phyloP scores from a whole-genome alignment of 2,888 invertebrate species.

The Leistus spinibarbis region DNA sequence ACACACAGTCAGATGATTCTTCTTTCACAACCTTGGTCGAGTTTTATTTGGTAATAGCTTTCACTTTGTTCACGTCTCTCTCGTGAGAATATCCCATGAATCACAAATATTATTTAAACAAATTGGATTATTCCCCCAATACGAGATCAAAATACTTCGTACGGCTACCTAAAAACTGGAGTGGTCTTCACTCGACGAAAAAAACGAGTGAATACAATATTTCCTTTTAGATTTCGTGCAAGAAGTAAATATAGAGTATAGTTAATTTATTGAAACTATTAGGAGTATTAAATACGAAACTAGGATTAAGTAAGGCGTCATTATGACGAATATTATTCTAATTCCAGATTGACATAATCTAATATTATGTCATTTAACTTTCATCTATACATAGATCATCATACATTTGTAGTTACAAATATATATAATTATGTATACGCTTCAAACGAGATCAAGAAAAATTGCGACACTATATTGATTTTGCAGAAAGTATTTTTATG shows the following conservation, averaged over 20 bases:
- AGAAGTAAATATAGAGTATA: no score
- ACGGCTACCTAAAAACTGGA: no score
- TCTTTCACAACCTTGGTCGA: not conserved
- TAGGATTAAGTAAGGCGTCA: no score
- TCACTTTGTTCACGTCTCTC: constrained; percentile 12
- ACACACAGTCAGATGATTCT: not conserved
- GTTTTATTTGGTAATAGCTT: constrained; percentile 36
- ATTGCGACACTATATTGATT: not conserved
- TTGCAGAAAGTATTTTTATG: not conserved
- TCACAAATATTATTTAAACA: not conserved
- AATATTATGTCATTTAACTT: not conserved
- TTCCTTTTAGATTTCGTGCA: no score
- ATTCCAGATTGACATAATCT: not conserved
- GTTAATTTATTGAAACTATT: no score
- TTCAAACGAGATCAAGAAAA: not conserved
- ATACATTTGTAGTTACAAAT: not conserved
- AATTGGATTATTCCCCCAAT: not conserved
- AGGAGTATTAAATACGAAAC: no score
- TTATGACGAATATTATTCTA: not conserved
- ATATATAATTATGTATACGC: not conserved
- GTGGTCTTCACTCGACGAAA: no score
- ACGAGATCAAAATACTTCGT: no score
- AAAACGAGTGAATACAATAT: no score
- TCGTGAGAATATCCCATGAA: not conserved
- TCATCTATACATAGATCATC: not conserved